Percentiles rank a stretch among this genome's conserved stretches.
Conservation (phyloP, 2,113 vertebrate species). For the Athene cunicularia region DNA sequence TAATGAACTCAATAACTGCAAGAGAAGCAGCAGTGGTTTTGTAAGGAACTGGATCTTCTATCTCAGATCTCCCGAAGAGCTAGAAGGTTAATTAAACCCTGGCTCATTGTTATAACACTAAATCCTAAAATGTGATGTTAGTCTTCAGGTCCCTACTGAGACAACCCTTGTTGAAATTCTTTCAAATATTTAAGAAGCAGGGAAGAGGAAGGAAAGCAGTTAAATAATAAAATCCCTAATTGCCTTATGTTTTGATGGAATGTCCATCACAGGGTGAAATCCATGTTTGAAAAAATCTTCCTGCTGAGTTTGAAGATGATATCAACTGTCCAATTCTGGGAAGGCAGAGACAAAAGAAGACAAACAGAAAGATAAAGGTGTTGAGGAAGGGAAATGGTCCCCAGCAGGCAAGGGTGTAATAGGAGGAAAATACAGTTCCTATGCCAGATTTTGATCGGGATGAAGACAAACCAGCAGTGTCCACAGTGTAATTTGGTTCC, state of each 20-base stretch:
- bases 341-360: background rate
- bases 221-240: background rate
- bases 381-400: background rate
- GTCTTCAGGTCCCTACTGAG: background rate
- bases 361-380: background rate
- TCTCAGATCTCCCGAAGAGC: background rate
- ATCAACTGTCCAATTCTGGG: background rate
- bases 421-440: background rate
- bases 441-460: background rate
- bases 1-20: conserved; percentile 3
- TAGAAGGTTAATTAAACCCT: conserved; percentile 25
- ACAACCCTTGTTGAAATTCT: background rate
- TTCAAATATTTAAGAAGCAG: background rate
- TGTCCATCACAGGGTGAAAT: background rate
- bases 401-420: background rate
- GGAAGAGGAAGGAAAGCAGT: background rate
- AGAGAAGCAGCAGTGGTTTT: conserved; percentile 7
- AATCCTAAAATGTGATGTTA: background rate
- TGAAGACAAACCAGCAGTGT: background rate
- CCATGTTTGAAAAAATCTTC: background rate
- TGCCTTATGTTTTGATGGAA: background rate
- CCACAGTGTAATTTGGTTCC: background rate
- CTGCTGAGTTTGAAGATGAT: background rate
- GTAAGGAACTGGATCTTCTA: background rate
- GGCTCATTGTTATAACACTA: background rate